Conservation (phyloP, 2,888 invertebrate genomes). For the Helleia helle region DNA sequence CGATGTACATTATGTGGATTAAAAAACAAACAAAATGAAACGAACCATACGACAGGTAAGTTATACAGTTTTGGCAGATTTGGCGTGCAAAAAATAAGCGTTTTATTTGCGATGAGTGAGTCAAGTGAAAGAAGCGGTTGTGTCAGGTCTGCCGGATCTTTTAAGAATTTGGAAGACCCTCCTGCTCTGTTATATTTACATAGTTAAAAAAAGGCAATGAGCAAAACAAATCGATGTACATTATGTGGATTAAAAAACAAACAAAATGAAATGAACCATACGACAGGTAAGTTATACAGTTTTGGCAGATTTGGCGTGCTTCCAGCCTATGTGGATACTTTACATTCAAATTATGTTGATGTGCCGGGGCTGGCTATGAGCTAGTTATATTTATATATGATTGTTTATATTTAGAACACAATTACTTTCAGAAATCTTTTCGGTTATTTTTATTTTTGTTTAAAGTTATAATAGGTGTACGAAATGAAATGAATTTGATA, state of each 20-base stretch:
- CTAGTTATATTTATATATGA: background rate
- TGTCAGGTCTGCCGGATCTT: no score
- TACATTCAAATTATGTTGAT: conserved; percentile 17
- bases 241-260: background rate
- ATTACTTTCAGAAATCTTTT: background rate
- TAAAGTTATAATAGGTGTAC: no score
- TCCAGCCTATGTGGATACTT: conserved; percentile 16
- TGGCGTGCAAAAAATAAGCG: no score
- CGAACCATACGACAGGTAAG: conserved; percentile 9
- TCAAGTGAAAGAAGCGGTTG: no score
- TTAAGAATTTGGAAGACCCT: no score
- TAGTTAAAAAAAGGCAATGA: no score
- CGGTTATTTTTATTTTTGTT: conserved; percentile 1
- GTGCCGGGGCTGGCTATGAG: conserved; percentile 5
- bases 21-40: conserved; percentile 8
- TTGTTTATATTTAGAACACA: background rate
- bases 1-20: background rate
- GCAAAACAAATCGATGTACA: background rate
- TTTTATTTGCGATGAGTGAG: no score
- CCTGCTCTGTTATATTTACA: no score
- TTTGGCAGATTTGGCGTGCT: conserved; percentile 10
- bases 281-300: conserved; percentile 3
- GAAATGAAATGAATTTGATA: no score
- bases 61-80: background rate
- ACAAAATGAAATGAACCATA: conserved; percentile 11